Evolutionary conservation across 2,113 vertebrate species (phyloP), one percentile per base, ranked within the genome.

Genomic region (Dasyurus viverrinus): DNA sequence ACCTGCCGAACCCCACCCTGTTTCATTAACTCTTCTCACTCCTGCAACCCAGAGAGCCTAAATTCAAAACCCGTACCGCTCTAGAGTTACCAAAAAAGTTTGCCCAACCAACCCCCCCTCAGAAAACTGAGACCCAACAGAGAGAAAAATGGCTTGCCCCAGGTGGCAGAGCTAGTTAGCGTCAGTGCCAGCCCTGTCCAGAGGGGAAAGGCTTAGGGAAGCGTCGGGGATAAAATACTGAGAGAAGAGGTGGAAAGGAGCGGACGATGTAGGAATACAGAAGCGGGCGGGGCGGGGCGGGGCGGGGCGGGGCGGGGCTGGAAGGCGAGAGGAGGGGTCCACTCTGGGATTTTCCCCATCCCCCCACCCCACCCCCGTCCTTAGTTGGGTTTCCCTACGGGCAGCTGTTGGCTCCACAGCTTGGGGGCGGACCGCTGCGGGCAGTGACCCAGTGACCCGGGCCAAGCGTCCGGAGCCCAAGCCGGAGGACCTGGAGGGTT

Each of bases 371-470:
- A 12, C 12, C 30, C 60, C 36, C 1, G 68, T 14, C 68, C 23
- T 19, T 76, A 19, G 68, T n/a, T 42, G n/a, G 60, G 68, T 84
- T 84, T 84, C 68, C 68, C 68, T 6, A 84, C 68, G 0, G 36
- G n/a, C 68, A 84, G 68, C 68, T 84, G 68, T 84, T 42, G 68
- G 68, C n/a, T 84, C 68, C n/a, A 23, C 19, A 84, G 68, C 68
- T 84, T 84, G n/a, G 16, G 68, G 68, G 68, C 68, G 68, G 68
- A 84, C 19, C n/a, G 6, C n/a, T 23, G 8, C 68, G 68, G 68
- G 68, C 68, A 84, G 68, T 84, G 68, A 84, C 68, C 68, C 68
- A 54, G 92, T 60, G 94, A 57, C 53, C 90, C 9, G 89, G 47
- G 90, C 57, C n/a, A 30, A 22, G 47, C n/a, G 27, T 23, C 16